phyloP scores from a whole-genome alignment of 1,140 invertebrate genomes.

The Brachionus rubens region DNA sequence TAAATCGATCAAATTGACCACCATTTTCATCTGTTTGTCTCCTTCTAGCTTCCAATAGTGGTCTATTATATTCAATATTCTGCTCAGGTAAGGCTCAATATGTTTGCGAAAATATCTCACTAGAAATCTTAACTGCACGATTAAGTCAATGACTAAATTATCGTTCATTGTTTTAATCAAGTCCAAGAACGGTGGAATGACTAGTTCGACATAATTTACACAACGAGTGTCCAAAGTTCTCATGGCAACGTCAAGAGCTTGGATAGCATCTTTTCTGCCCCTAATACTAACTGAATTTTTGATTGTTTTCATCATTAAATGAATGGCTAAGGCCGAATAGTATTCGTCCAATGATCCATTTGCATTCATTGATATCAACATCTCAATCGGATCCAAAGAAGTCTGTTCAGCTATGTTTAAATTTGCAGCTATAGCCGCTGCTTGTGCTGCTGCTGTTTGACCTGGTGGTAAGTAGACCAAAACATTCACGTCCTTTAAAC shows the following conservation, averaged over 20 bases:
- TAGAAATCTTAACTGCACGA: slow-evolving; percentile 15
- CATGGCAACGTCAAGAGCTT: slow-evolving; percentile 93
- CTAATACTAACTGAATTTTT: slow-evolving; percentile 82
- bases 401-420: slow-evolving; percentile 47
- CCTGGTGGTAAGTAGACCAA: slow-evolving; percentile 23
- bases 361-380: slow-evolving; percentile 88
- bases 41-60: slow-evolving; percentile 53
- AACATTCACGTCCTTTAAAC: slow-evolving; percentile 46
- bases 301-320: slow-evolving; percentile 89
- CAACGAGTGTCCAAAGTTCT: slow-evolving; percentile 91
- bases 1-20: slow-evolving; percentile 30
- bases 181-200: slow-evolving; percentile 76
- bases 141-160: slow-evolving; percentile 71
- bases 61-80: slow-evolving; percentile 56
- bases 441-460: slow-evolving; percentile 25
- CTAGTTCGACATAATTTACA: slow-evolving; percentile 86
- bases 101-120: slow-evolving; percentile 11
- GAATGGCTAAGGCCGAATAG: slow-evolving; percentile 92
- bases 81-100: slow-evolving; percentile 20
- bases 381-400: slow-evolving; percentile 81
- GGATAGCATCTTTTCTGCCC: slow-evolving; percentile 87
- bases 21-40: slow-evolving; percentile 6
- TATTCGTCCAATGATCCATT: slow-evolving; percentile 82
- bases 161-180: slow-evolving; percentile 79
- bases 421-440: slow-evolving; percentile 11